Conservation (phyloP, 2,113 vertebrate genomes). For the Chaetops frenatus region DNA sequence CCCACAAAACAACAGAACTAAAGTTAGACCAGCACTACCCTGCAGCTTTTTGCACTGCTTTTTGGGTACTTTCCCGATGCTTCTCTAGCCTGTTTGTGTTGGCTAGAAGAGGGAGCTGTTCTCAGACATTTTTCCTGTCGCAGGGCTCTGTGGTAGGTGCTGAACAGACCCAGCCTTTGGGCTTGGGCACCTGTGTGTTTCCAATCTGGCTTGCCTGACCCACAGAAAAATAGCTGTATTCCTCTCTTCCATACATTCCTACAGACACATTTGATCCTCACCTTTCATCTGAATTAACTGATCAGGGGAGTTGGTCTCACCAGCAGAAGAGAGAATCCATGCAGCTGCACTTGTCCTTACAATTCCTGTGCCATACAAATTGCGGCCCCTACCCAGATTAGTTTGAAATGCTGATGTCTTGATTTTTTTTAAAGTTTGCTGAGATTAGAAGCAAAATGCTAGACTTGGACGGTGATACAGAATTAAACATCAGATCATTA, state of each 20-base stretch:
- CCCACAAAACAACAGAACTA: background rate
- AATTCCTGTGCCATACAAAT: background rate
- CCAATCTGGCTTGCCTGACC: background rate
- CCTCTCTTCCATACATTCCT: background rate
- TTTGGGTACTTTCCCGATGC: background rate
- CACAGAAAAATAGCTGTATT: background rate
- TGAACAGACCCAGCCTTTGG: background rate
- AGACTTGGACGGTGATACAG: accelerated
- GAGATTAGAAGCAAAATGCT: background rate
- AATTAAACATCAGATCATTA: background rate
- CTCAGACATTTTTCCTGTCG: background rate
- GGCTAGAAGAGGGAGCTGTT: background rate
- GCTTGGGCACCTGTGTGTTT: background rate
- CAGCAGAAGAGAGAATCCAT: background rate
- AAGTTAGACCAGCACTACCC: background rate
- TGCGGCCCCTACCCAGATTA: background rate
- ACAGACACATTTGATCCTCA: background rate
- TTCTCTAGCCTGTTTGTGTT: background rate
- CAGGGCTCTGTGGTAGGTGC: background rate
- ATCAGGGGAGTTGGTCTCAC: background rate
- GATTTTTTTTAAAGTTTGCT: background rate
- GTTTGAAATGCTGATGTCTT: background rate
- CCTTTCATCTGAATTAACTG: background rate
- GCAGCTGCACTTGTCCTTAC: background rate
- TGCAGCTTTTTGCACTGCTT: background rate